phyloP scores from a whole-genome alignment of 2,888 invertebrate species.

The Synergus japonicus region DNA sequence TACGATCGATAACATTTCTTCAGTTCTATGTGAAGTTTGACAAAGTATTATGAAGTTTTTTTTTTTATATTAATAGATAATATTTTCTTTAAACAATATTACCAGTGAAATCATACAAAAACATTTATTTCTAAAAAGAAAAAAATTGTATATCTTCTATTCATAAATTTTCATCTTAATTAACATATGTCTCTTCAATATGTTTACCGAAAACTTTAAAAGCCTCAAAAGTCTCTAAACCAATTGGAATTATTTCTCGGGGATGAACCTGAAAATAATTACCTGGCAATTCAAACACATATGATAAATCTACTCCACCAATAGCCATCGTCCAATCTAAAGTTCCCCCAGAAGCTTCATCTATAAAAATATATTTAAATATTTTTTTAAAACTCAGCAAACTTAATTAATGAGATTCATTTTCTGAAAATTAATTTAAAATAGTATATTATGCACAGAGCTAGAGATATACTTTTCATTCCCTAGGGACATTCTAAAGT shows the following conservation, averaged over 20 bases:
- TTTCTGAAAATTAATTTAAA: too few species aligned
- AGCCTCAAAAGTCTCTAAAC: constrained; percentile 81
- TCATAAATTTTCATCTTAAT: too few species aligned
- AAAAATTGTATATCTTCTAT: too few species aligned
- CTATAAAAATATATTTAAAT: constrained; percentile 57
- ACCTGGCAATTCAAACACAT: constrained; percentile 83
- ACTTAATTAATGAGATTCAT: not conserved
- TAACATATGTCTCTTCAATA: not conserved
- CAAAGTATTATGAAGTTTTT: too few species aligned
- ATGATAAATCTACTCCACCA: constrained; percentile 80
- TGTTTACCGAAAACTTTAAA: constrained; percentile 79
- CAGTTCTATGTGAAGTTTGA: too few species aligned
- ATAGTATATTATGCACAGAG: too few species aligned
- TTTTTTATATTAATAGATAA: too few species aligned
- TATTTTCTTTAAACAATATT: too few species aligned
- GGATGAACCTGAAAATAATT: constrained; percentile 80
- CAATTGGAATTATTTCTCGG: constrained; percentile 79
- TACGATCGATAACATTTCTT: not conserved
- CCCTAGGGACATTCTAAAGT: too few species aligned
- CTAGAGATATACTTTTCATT: too few species aligned
- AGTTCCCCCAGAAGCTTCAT: constrained; percentile 82
- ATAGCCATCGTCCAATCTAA: constrained; percentile 83
- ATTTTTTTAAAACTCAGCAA: constrained; percentile 63
- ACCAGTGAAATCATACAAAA: too few species aligned
- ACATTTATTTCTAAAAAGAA: too few species aligned